Evolutionary conservation across 2,113 vertebrate species (phyloP).

Genomic region (Labeo rohita): DNA sequence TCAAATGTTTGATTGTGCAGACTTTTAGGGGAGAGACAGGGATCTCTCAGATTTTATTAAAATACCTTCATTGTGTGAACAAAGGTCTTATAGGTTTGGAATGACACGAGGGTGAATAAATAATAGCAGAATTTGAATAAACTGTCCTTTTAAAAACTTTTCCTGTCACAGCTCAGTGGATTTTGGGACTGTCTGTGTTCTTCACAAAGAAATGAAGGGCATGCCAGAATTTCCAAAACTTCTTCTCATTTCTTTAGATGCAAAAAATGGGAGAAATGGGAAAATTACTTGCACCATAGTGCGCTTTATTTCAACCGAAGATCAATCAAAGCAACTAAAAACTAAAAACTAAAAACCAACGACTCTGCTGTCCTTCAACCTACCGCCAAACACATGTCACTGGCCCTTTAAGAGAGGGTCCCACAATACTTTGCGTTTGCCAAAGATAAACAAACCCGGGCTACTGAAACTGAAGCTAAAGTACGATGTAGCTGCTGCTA

Average conservation of each 20-base stretch:
- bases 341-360: not conserved
- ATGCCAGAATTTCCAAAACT: not conserved
- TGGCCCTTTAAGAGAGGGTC: slow-evolving; percentile 35
- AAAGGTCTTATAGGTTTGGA: not conserved
- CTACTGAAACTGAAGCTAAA: not conserved
- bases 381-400: not conserved
- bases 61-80: no score
- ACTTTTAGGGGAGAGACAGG: no score
- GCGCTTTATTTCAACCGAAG: not conserved
- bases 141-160: not conserved
- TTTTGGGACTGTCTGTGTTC: no score
- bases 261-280: not conserved
- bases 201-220: no score
- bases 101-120: not conserved
- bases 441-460: slow-evolving; percentile 3
- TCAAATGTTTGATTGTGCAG: no score
- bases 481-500: not conserved
- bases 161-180: not conserved
- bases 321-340: not conserved
- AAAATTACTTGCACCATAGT: not conserved
- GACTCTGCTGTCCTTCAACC: not conserved
- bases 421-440: slow-evolving; percentile 11
- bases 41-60: no score
- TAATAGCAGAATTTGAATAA: not conserved
- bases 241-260: not conserved